Percentiles rank a stretch among this genome's conserved stretches.
Conservation (phyloP, 2,888 invertebrate species). For the Oscheius sp. region DNA sequence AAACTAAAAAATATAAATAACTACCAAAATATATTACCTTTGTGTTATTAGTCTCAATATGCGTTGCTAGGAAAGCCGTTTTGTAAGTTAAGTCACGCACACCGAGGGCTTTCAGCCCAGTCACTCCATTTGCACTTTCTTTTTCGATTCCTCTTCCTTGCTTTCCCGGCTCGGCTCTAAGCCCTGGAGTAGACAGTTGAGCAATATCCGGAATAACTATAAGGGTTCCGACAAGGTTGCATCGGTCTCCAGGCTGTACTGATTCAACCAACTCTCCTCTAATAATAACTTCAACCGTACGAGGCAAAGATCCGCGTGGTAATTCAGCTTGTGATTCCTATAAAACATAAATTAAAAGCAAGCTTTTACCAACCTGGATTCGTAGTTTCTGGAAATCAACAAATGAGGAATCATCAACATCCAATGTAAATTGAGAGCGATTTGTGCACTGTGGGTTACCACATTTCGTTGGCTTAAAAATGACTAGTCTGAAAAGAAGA, state of each 20-base stretch:
- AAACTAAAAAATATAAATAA: slow-evolving; percentile 70
- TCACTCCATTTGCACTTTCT: slow-evolving; percentile 80
- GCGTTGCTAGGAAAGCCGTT: slow-evolving; percentile 92
- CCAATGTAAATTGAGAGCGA: slow-evolving; percentile 86
- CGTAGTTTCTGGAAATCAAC: slow-evolving; percentile 98
- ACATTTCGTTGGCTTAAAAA: slow-evolving; percentile 88
- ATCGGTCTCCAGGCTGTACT: slow-evolving; percentile 87
- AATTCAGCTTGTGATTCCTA: slow-evolving; percentile 92
- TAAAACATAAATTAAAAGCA: too few species aligned
- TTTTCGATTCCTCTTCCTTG: slow-evolving; percentile 77
- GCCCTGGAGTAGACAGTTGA: slow-evolving; percentile 83
- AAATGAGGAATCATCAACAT: slow-evolving; percentile 91
- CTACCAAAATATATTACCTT: too few species aligned
- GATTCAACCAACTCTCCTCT: slow-evolving; percentile 93
- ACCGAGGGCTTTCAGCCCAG: slow-evolving; percentile 85
- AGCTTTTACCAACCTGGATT: slow-evolving; percentile 79
- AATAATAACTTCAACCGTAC: slow-evolving; percentile 90
- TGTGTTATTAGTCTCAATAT: slow-evolving; percentile 74
- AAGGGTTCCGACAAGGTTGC: slow-evolving; percentile 92
- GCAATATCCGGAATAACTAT: slow-evolving; percentile 97
- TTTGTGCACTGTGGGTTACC: slow-evolving; percentile 94
- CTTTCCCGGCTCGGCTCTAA: slow-evolving; percentile 83
- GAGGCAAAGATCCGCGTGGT: slow-evolving; percentile 93
- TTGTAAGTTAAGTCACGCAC: slow-evolving; percentile 86
- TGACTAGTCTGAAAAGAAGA: background rate